phyloP scores from a whole-genome alignment of 1,140 invertebrate genomes.

The Panulirus ornatus region DNA sequence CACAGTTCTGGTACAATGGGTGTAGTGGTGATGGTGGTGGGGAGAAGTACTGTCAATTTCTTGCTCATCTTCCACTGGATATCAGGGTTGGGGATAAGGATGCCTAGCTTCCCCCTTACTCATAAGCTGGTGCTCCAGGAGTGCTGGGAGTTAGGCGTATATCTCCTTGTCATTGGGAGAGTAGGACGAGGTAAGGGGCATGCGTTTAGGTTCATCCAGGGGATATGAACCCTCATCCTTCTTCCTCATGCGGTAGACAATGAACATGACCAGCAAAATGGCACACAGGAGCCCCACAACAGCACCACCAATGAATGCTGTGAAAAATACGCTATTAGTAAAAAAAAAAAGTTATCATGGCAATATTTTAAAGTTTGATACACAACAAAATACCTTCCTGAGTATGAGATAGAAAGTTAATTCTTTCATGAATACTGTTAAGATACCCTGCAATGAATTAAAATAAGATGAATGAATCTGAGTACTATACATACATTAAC shows the following conservation, averaged over 20 bases:
- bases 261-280: slow-evolving; percentile 99
- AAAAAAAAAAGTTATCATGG: neutral
- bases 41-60: slow-evolving; percentile 1
- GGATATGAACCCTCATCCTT: slow-evolving; percentile 99
- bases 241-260: slow-evolving; percentile 99
- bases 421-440: too few relatives aligned
- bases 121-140: neutral
- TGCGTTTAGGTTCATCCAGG: slow-evolving; percentile 96
- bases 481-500: too few relatives aligned
- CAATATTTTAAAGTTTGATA: too few relatives aligned
- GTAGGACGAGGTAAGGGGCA: slow-evolving; percentile 93
- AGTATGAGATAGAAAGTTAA: too few relatives aligned
- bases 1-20: slow-evolving; percentile 8
- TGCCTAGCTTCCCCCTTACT: neutral
- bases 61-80: neutral
- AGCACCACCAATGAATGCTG: slow-evolving; percentile 98
- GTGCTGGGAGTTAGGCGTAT: slow-evolving; percentile 71
- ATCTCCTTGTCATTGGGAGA: slow-evolving; percentile 75
- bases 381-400: too few relatives aligned
- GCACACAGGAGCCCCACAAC: slow-evolving; percentile 97
- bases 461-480: too few relatives aligned
- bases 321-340: slow-evolving; percentile 13
- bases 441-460: too few relatives aligned
- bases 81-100: neutral
- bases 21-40: slow-evolving; percentile 5